Base-by-base conservation (phyloP, 2,888 invertebrate species). In the Acanthopleura granulata region DNA sequence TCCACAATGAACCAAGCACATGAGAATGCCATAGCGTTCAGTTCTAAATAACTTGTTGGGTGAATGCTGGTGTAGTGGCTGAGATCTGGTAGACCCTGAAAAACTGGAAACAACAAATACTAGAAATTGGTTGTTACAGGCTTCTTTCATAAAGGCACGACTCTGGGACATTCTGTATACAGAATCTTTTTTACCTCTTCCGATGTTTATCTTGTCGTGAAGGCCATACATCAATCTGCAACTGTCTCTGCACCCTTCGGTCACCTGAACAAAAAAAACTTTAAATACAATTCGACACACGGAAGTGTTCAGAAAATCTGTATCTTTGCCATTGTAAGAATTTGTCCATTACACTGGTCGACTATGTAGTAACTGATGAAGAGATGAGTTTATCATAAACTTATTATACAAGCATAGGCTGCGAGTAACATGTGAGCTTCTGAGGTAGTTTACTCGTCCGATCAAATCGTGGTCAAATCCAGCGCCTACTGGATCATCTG, bases 241-340 rank as follows among this genome's bases (percentile, higher is more conserved):
- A 27, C 66, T 66, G 22, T 66, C 66, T 16, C 25, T 66, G 66
- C 66, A 66, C 29, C 66, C 66, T 3, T 66, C 66, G 25, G 25
- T 66, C 25, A 66, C 22, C 66, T 66, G 29, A 16, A 66, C 4
- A 6, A 66, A 27, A 27, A 27, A 25, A 18, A 6, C 1, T 27
- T 22, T 66, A 57, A n/a, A n/a, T 57, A 1, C 18, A 18, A 12
- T 57, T 57, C 22, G 12, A 6, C 12, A 57, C n/a, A 12, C 12
- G 12, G 12, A 57, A 9, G 9, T 9, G 4, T 40, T 40, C n/a
- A n/a, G n/a, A 40, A 40, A 40, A 9, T 40, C 40, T 9, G 9
- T 40, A 40, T 40, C 40, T 40, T 40, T 40, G n/a, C 12, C 1
- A 57, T 12, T 57, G 12, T 9, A 9, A 3, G 12, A 3, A 9